phyloP scores from a whole-genome alignment of 1,140 invertebrate genomes.

The Sycophaga agraensis region DNA sequence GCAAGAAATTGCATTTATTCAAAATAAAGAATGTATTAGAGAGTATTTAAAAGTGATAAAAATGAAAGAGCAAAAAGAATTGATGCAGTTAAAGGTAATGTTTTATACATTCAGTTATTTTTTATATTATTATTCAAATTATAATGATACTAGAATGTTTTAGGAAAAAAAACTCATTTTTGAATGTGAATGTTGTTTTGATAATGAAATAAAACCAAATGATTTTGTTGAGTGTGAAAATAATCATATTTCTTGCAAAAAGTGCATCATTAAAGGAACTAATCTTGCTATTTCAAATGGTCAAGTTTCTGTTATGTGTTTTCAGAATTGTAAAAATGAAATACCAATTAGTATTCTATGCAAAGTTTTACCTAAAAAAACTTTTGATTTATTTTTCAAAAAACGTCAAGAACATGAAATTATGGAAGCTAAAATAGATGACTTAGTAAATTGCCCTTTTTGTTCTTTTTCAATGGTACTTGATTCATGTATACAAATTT shows the following conservation, averaged over 20 bases:
- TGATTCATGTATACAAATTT: constrained; percentile 62
- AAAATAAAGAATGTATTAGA: constrained; percentile 54
- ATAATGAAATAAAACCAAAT: constrained; percentile 61
- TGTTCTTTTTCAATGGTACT: constrained; percentile 67
- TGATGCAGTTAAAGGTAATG: constrained; percentile 42
- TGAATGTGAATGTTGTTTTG: constrained; percentile 62
- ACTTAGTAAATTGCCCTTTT: constrained; percentile 66
- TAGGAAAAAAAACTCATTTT: constrained; percentile 44
- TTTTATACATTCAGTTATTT: neutral
- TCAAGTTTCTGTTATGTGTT: constrained; percentile 57
- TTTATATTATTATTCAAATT: neutral
- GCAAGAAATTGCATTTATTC: constrained; percentile 59
- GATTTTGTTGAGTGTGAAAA: constrained; percentile 60
- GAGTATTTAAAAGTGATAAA: constrained; percentile 44
- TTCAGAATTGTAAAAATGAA: constrained; percentile 51
- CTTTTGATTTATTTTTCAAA: constrained; percentile 51
- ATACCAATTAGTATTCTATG: constrained; percentile 54
- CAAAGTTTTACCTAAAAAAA: constrained; percentile 49
- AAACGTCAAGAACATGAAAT: constrained; percentile 64
- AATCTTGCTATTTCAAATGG: constrained; percentile 60
- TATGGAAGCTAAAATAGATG: constrained; percentile 61
- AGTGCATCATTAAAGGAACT: constrained; percentile 57
- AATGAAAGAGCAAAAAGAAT: constrained; percentile 41
- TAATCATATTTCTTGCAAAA: constrained; percentile 64
- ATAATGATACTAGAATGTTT: constrained; percentile 7